phyloP scores from a whole-genome alignment of 2,888 invertebrate species.

The Oligia latruncula region DNA sequence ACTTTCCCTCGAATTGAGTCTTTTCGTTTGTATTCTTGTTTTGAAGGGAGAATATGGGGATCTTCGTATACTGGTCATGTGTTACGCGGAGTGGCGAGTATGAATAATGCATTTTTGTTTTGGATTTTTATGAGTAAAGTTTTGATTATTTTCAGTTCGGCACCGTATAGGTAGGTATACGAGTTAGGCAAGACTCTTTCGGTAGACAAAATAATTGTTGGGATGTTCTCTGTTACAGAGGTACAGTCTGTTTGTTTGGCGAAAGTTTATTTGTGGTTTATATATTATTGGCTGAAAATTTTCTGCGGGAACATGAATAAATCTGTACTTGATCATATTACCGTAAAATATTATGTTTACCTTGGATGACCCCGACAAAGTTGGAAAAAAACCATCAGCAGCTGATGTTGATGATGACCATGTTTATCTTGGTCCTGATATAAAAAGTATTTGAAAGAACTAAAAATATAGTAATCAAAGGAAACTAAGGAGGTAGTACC shows the following conservation, averaged over 20 bases:
- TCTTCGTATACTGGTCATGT: constrained; percentile 76
- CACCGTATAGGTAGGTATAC: constrained; percentile 84
- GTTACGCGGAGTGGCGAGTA: constrained; percentile 85
- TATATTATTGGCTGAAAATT: constrained; percentile 56
- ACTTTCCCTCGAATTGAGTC: constrained; percentile 66
- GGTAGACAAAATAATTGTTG: constrained; percentile 82
- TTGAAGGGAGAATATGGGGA: constrained; percentile 65
- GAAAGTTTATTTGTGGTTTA: constrained; percentile 78
- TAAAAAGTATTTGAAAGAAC: background rate
- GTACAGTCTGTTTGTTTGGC: constrained; percentile 75
- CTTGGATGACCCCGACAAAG: background rate
- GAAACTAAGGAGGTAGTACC: background rate
- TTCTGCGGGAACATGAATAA: constrained; percentile 45
- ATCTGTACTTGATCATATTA: constrained; percentile 20
- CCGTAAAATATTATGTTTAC: constrained; percentile 14
- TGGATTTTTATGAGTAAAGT: constrained; percentile 90
- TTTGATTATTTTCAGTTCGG: constrained; percentile 90
- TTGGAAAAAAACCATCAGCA: background rate
- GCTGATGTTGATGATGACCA: background rate
- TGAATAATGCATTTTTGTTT: constrained; percentile 91
- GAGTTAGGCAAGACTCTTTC: constrained; percentile 76
- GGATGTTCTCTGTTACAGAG: constrained; percentile 67
- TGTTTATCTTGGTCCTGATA: constrained; percentile 8
- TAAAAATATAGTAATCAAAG: background rate
- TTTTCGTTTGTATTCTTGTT: constrained; percentile 72